Base-by-base conservation (phyloP, 2,797 vertebrate species). In the Ibycter americanus region DNA sequence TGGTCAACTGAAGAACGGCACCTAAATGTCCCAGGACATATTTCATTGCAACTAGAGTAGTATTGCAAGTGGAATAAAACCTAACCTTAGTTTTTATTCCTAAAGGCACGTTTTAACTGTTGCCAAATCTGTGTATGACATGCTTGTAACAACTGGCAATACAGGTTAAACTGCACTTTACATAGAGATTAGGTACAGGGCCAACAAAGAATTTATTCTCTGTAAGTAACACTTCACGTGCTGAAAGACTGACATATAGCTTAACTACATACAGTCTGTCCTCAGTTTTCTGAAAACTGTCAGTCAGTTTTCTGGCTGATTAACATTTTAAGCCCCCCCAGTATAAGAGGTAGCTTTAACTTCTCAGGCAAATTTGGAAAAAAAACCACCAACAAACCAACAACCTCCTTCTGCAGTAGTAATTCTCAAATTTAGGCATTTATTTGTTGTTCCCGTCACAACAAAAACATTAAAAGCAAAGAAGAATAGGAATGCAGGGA, bases 91-190 rank as follows among this genome's bases (percentile, higher is more conserved):
- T 13, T 96, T 91, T 88, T 36, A 52, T 54, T 90, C 72, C 90
- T 74, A 71, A 83, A 85, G 63, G 79, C 7, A 0, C 52, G 81
- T 95, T 56, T 59, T 12, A 86, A 71, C 40, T 56, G 40, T 44
- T 92, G 81, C 49, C 74, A 89, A 85, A 70, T 55, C 56, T 36
- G 49, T 51, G 26, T 55, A 90, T 26, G 47, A 91, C 79, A 83
- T 17, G 56, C 66, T 89, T 68, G 14, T 61, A 95, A 92, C 76
- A 91, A 89, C 91, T 58, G 59, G 79, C 76, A 94, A 62, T 68
- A 90, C 87, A 96, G 61, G 94, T 93, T 94, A 67, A 78, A 93
- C 87, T 83, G 61, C 76, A 78, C 61, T 90, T 90, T 34, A 61
- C 65, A 46, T 1, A 79, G 55, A 36, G 25, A 89, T 80, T 72